Evolutionary conservation across 2,888 invertebrate genomes (phyloP).

Genomic region (Peribatodes rhomboidaria): DNA sequence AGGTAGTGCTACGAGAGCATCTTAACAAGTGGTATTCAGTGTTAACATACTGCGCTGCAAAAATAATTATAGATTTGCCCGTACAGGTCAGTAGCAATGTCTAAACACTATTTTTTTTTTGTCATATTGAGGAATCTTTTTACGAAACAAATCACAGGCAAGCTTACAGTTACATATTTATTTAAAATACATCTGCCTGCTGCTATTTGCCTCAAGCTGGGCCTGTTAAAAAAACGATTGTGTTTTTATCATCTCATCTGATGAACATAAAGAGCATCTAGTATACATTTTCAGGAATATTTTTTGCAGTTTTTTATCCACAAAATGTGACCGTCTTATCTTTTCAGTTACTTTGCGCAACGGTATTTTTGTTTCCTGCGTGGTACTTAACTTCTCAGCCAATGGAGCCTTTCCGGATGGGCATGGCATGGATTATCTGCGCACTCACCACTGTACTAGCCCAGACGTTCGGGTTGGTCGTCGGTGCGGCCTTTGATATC

Average conservation of each 20-base stretch:
- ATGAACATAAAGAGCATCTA: too few relatives aligned
- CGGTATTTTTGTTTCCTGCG: conserved; percentile 89
- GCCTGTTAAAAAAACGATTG: too few relatives aligned
- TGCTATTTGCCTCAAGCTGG: too few relatives aligned
- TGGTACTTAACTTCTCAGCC: conserved; percentile 94
- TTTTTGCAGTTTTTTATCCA: too few relatives aligned
- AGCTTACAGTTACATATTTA: too few relatives aligned
- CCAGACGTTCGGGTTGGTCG: conserved; percentile 91
- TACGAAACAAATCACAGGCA: too few relatives aligned
- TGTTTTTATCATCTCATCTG: too few relatives aligned
- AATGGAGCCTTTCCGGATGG: conserved; percentile 86
- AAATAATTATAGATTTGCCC: conserved; percentile 91
- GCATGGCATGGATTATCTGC: conserved; percentile 89
- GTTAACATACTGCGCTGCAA: conserved; percentile 90
- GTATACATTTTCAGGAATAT: too few relatives aligned
- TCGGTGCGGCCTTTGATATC: conserved; percentile 90
- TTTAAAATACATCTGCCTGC: too few relatives aligned
- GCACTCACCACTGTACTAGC: conserved; percentile 90
- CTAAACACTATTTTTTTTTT: not conserved
- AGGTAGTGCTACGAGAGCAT: conserved; percentile 90
- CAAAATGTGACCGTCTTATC: not conserved
- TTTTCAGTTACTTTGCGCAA: conserved; percentile 89
- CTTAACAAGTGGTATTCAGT: conserved; percentile 93
- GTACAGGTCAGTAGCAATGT: conserved; percentile 85
- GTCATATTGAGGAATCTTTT: too few relatives aligned